Evolutionary conservation across 2,797 vertebrate genomes (phyloP), one percentile per base, ranked within the genome.

Genomic region (Melanotaenia nigrans): DNA sequence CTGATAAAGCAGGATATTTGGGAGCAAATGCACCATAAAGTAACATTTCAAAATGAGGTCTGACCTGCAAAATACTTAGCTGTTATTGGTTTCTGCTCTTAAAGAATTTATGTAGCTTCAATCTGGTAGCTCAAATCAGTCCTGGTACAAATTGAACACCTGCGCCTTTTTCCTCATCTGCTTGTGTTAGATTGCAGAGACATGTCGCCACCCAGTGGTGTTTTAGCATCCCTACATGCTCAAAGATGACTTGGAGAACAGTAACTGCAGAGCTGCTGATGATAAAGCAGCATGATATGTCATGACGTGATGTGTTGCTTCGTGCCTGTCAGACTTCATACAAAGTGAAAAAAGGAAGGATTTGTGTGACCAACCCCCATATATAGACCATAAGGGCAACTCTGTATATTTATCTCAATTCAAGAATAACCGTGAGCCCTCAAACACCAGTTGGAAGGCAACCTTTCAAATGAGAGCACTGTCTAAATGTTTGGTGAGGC

Each of bases 401-500:
- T 76, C n/a, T 20, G 36, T n/a, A 18, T 18, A 55, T 22, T 66
- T 32, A 65, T 59, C 42, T 10, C 57, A 16, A 77, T 33, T 68
- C 14, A 12, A 42, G 30, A 65, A 67, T 75, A 54, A 82, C 40
- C 61, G 49, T 4, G 71, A 81, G 40, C 57, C 61, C 45, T 30
- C 32, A 47, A 68, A 80, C 68, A 81, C 49, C 30, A 70, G 59
- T 42, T 69, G 38, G 42, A 80, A 45, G 58, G 79, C 57, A 18
- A 64, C 25, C 60, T 68, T 84, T 86, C 65, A 86, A 82, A 87
- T 81, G 33, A 75, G 59, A 68, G 54, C 65, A 38, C 74, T 79
- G 78, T 89, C 67, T 85, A 85, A 90, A 90, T 88, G 82, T 90
- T 89, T 85, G 78, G 81, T 63, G 68, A 86, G 78, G 81, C 73